Conservation (phyloP, 2,888 invertebrate species). For the Catocala nupta region DNA sequence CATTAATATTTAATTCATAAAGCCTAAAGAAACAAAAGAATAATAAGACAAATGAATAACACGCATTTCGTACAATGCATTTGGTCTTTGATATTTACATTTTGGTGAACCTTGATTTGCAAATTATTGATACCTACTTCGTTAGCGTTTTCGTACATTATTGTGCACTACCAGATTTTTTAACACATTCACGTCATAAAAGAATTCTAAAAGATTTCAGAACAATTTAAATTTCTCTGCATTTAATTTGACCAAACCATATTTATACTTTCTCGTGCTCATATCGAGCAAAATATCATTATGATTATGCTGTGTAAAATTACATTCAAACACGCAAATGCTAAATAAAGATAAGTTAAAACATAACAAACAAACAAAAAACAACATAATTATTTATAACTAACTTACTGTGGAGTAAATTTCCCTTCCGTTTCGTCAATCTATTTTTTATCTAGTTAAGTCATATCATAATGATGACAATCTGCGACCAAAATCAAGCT, state of each 20-base stretch:
- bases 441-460: slow-evolving; percentile 46
- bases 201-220: slow-evolving; percentile 22
- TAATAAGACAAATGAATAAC: too few relatives aligned
- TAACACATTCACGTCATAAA: slow-evolving; percentile 59
- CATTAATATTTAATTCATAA: too few relatives aligned
- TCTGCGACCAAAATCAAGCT: slow-evolving; percentile 50
- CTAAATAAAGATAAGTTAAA: slow-evolving; percentile 9
- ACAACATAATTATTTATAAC: background rate
- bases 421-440: slow-evolving; percentile 20
- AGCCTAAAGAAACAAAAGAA: too few relatives aligned
- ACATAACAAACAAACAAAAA: background rate
- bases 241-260: too few relatives aligned
- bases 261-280: background rate
- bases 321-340: slow-evolving; percentile 7
- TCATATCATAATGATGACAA: slow-evolving; percentile 50
- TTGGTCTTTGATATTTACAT: too few relatives aligned
- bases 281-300: slow-evolving; percentile 1
- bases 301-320: background rate
- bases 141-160: slow-evolving; percentile 20
- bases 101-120: too few relatives aligned
- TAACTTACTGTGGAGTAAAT: slow-evolving; percentile 13
- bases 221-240: too few relatives aligned
- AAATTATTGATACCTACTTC: background rate
- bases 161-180: slow-evolving; percentile 32
- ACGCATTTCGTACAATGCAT: too few relatives aligned